Evolutionary conservation across 2,888 invertebrate species (phyloP), one percentile per base, ranked within the genome.

Genomic region (Cabera pusaria): DNA sequence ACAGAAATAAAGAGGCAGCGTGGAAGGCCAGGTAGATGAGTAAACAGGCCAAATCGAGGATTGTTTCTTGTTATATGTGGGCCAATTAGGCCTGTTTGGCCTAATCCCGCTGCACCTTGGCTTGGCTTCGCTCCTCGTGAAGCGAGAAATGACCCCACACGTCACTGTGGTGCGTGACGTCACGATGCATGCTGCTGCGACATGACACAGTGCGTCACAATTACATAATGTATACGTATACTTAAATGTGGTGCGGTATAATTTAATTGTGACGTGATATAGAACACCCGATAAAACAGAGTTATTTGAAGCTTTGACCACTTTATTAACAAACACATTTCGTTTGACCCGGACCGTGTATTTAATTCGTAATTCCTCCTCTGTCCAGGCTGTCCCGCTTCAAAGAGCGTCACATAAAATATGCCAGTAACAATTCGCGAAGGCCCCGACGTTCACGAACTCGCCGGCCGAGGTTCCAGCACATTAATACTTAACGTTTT

Each of bases 401-500:
- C 14, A 14, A 22, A 31, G 19, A n/a, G 27, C 21, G 14, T 28
- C 18, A 20, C 14, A 33, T 33, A 6, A 39, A 33, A 27, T 28
- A 32, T 39, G 26, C 27, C 14, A 22, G 7, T 5, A 33, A 27
- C 32, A 27, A 24, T 23, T 33, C 27, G 27, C 32, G 7, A 27
- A 28, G 27, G 19, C 16, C 20, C 25, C 27, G 10, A 11, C 33
- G 23, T 39, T 33, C 33, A 33, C 17, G 33, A 18, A 19, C 17
- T 28, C 12, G 24, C 33, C 19, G 19, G 33, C 9, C 21, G 29
- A 12, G 40, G 40, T 41, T 41, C 18, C 29, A 12, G 6, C 40
- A 26, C 31, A 23, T 36, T 42, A 26, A 36, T 42, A 36, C 25
- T 31, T 26, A 35, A 39, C 16, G 12, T 12, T 33, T 24, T 24